Evolutionary conservation across 2,797 vertebrate genomes (phyloP).

Genomic region (Cyprinodon diabolis): DNA sequence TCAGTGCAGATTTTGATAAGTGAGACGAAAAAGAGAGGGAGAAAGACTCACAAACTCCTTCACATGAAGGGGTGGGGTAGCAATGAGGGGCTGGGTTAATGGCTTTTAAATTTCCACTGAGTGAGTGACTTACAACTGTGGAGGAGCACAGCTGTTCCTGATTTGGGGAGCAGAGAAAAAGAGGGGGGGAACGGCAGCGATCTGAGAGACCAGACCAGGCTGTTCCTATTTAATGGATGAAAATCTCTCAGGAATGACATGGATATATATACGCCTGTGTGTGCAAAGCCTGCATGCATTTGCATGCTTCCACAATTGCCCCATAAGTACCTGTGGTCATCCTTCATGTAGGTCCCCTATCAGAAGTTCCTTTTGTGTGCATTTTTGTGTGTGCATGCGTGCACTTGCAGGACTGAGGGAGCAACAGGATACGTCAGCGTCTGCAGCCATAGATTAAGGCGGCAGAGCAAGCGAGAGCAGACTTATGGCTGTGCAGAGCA

Average conservation of each 20-base stretch:
- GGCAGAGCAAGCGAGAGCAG: slow-evolving; percentile 65
- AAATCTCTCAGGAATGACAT: slow-evolving; percentile 74
- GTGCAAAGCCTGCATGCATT: slow-evolving; percentile 25
- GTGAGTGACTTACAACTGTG: slow-evolving; percentile 82
- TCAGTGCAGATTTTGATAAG: slow-evolving; percentile 53
- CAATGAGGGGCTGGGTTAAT: slow-evolving; percentile 74
- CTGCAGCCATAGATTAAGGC: slow-evolving; percentile 68
- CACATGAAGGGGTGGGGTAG: slow-evolving; percentile 65
- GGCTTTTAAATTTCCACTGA: slow-evolving; percentile 82
- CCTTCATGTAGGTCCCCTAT: slow-evolving; percentile 46
- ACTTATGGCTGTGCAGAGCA: slow-evolving; percentile 65
- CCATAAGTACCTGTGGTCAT: slow-evolving; percentile 57
- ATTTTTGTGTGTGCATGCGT: slow-evolving; percentile 19
- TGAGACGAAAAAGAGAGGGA: slow-evolving; percentile 30
- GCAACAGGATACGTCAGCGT: slow-evolving; percentile 69
- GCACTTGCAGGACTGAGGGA: slow-evolving; percentile 41
- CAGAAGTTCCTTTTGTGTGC: slow-evolving; percentile 35
- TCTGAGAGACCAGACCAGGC: slow-evolving; percentile 75
- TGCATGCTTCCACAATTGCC: slow-evolving; percentile 36
- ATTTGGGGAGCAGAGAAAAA: slow-evolving; percentile 75
- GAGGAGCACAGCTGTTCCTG: slow-evolving; percentile 83
- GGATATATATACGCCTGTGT: slow-evolving; percentile 52
- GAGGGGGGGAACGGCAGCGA: slow-evolving; percentile 69
- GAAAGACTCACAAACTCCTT: slow-evolving; percentile 20
- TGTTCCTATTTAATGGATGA: slow-evolving; percentile 72